Evolutionary conservation across 2,888 invertebrate genomes (phyloP).

Genomic region (Heteromurus nitidus): DNA sequence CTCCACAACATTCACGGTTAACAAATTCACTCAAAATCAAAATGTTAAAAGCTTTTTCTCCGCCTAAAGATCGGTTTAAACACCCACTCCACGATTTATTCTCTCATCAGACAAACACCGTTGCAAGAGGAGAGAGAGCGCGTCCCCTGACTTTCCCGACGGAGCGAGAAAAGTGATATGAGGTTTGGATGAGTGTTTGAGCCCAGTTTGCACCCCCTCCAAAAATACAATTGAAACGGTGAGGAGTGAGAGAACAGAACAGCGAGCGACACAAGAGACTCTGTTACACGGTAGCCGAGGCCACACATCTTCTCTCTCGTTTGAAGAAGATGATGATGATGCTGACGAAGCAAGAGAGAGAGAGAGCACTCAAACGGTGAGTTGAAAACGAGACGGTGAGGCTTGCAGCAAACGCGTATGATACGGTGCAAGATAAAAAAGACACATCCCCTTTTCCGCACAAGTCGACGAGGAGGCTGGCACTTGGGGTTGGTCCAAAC

Average conservation of each 20-base stretch:
- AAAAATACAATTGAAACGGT: too few species aligned
- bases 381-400: slow-evolving; percentile 1
- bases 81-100: too few species aligned
- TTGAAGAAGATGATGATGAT: background rate
- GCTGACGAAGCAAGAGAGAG: background rate
- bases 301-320: background rate
- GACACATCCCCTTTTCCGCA: slow-evolving; percentile 59
- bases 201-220: slow-evolving; percentile 34
- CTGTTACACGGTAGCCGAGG: slow-evolving; percentile 14
- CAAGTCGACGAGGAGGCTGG: slow-evolving; percentile 61
- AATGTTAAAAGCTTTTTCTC: too few species aligned
- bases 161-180: too few species aligned
- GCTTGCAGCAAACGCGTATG: background rate
- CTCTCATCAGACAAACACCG: too few species aligned
- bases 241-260: too few species aligned
- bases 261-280: too few species aligned
- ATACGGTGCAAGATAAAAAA: background rate
- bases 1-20: background rate
- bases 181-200: too few species aligned
- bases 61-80: too few species aligned
- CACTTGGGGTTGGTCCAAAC: slow-evolving; percentile 53
- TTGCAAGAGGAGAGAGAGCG: too few species aligned
- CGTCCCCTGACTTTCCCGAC: too few species aligned
- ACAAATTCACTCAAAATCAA: background rate
- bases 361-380: background rate